Evolutionary conservation across 1,140 invertebrate genomes (phyloP), one percentile per base, ranked within the genome.

Genomic region (Argopecten irradians): DNA sequence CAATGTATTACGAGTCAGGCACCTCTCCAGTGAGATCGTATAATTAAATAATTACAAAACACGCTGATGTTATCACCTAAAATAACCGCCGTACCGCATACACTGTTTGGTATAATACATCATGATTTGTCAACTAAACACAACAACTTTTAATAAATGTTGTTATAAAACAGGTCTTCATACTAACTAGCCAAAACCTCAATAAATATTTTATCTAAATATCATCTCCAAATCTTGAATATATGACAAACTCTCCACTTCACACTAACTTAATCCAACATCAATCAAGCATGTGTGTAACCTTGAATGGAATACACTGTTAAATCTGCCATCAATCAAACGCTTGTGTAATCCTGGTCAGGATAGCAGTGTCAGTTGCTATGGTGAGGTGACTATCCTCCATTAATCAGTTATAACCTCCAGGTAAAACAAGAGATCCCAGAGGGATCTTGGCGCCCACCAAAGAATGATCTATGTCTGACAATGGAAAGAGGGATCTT

Each of bases 231-330:
- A 71, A 46, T 11, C 11, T 71, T 28, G n/a, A 71, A 71, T 71
- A n/a, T n/a, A 8, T 71, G 55, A 71, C 55, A 71, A 71, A n/a
- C 55, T 71, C 28, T 71, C 55, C 22, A 71, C 55, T 71, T 71
- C 55, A 71, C 55, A 71, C 55, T 16, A n/a, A 71, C 55, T 71
- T 71, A 71, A 71, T 71, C 55, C 55, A 28, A 28, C n/a, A 71
- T 71, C 55, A 71, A 71, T 71, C 55, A 71, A 71, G 28, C 55
- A 71, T 71, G 55, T 71, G 36, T 39, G n/a, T n/a, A n/a, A n/a
- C n/a, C n/a, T n/a, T n/a, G n/a, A n/a, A n/a, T n/a, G n/a, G n/a
- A n/a, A n/a, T n/a, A n/a, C n/a, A n/a, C n/a, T n/a, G n/a, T n/a
- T n/a, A n/a, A n/a, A n/a, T n/a, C n/a, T n/a, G n/a, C n/a, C n/a